Percentiles rank a stretch among this genome's conserved stretches.
These are phyloP conservation scores for Nymphalis urticae DNA, from an alignment of 2,888 invertebrate species.

Conservation along the genomic window DNA sequence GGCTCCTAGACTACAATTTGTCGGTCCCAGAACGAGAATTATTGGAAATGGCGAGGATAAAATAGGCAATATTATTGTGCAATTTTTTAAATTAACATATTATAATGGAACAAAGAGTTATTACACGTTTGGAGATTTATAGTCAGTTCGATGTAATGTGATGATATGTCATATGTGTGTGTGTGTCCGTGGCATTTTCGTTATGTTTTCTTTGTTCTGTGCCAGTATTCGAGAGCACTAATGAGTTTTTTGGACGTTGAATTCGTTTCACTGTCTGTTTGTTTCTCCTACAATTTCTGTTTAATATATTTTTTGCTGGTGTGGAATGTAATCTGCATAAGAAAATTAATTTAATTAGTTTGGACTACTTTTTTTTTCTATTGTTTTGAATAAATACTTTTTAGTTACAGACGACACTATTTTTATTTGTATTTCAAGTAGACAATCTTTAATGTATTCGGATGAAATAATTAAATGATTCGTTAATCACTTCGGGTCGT, in stretches of 20 bases:
- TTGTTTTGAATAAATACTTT: neutral
- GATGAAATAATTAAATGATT: no score
- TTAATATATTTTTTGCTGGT: conserved; percentile 22
- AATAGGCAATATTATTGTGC: neutral
- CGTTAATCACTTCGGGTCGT: no score
- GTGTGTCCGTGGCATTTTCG: neutral
- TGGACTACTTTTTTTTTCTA: neutral
- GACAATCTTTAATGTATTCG: no score
- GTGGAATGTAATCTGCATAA: conserved; percentile 32
- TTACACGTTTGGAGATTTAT: no score
- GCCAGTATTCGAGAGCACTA: conserved; percentile 33
- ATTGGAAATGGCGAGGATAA: conserved; percentile 7
- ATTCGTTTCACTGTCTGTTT: conserved; percentile 42
- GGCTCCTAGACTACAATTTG: conserved; percentile 47
- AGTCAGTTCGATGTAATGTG: no score
- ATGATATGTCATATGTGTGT: no score
- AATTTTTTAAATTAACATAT: no score
- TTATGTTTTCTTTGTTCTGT: neutral
- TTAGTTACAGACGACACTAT: neutral
- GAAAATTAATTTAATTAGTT: conserved; percentile 30
- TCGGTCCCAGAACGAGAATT: conserved; percentile 22
- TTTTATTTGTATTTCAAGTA: no score
- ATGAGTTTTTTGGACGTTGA: conserved; percentile 51
- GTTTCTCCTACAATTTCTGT: conserved; percentile 25
- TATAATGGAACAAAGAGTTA: neutral